These are phyloP conservation scores for Morpho helenor DNA, from an alignment of 2,888 invertebrate genomes.

Conservation along the genomic window DNA sequence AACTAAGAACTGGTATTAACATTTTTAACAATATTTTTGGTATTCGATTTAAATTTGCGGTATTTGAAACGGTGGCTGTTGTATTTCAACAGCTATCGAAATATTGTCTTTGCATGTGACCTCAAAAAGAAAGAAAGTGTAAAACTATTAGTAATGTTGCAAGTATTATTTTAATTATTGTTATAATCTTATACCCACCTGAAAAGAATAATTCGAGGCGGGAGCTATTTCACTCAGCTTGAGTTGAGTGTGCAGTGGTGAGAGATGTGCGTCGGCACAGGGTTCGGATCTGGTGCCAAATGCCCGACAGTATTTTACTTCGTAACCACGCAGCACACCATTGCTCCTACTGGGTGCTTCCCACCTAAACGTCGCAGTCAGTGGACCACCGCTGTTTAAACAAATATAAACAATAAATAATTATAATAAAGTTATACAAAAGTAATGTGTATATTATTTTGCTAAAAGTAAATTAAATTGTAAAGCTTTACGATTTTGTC, in stretches of 20 bases:
- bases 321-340: conserved; percentile 87
- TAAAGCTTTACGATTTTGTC: no score
- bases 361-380: conserved; percentile 89
- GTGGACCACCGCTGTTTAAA: conserved; percentile 47
- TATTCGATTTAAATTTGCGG: no score
- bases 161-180: neutral
- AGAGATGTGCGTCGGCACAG: conserved; percentile 72
- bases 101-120: no score
- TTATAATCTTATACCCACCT: conserved; percentile 57
- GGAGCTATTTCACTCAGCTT: conserved; percentile 76
- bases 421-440: no score
- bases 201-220: conserved; percentile 83
- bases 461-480: no score
- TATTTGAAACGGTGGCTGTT: no score
- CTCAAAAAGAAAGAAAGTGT: no score
- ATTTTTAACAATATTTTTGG: no score
- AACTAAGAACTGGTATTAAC: no score
- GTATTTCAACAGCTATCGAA: no score
- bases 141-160: no score
- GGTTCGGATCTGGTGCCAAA: conserved; percentile 43
- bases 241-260: conserved; percentile 77
- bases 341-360: conserved; percentile 85
- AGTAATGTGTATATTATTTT: no score
- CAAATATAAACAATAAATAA: neutral
- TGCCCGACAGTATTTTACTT: conserved; percentile 82